Evolutionary conservation across 2,888 invertebrate species (phyloP), one percentile per base, ranked within the genome.

Genomic region (Leuctra nigra): DNA sequence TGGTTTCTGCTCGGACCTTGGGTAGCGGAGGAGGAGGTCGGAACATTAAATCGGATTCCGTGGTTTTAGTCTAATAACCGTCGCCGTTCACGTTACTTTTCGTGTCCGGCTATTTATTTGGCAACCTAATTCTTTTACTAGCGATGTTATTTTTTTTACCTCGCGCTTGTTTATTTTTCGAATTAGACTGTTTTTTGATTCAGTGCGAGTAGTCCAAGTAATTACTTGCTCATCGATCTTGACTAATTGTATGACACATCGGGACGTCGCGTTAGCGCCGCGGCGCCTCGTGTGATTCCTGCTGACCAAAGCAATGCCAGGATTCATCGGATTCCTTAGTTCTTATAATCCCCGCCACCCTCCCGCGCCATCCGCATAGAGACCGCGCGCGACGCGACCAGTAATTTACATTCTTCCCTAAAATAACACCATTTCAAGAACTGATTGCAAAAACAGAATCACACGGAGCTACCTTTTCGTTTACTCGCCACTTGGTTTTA

Each of bases 91-190:
- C 4, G 33, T n/a, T 11, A 35, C 33, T 35, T n/a, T 50, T 23
- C 24, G 48, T 25, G 4, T 14, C 48, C 18, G 24, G 53, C 22
- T 57, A 53, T 54, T 57, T 54, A 54, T 54, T 57, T 57, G 54
- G 44, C 47, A 39, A 36, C 22, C 46, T 54, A 56, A 44, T 53
- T 53, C 41, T 53, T 57, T 57, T 47, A 47, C 47, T 54, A 57
- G 47, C 47, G 39, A 25, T 20, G 47, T 23, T 46, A 13, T n/a
- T 44, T 57, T 47, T 56, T 41, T 39, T 36, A 29, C 39, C 41
- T 20, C 44, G 16, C 48, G 44, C 44, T 53, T 56, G 33, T 44
- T 53, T 48, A n/a, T n/a, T 57, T 53, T 53, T 47, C n/a, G 47
- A 57, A 47, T 47, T 33, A 24, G 18, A 53, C 29, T 54, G 39